Evolutionary conservation across 2,888 invertebrate species (phyloP), one percentile per base, ranked within the genome.

Genomic region (Ichneumoninae sp.): DNA sequence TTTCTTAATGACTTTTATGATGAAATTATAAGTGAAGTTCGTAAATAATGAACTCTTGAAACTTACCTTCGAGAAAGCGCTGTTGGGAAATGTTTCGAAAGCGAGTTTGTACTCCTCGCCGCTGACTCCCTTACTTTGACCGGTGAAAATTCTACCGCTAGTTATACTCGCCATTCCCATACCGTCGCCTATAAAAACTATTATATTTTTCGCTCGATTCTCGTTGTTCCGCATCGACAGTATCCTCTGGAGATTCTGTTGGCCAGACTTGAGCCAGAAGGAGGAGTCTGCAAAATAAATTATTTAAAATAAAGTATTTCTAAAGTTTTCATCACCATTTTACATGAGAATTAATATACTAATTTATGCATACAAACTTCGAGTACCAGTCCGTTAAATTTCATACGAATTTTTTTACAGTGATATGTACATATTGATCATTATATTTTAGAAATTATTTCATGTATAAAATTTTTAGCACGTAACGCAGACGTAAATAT

Each of bases 111-210:
- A 94, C 88, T 96, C 96, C 89, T 96, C 96, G 5, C 96, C 96
- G 0, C 93, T 88, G 3, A 91, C 89, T 33, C 95, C 95, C 72
- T 91, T 90, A 60, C 89, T 85, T 87, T 95, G 95, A 19, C 96
- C 96, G 88, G 95, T 95, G 88, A 94, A 95, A 86, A 96, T 96
- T 85, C 96, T 93, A 0, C 95, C 96, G 1, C 96, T 95, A 1
- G 96, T 95, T 79, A 96, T 94, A 0, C 96, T 95, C 3, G 96
- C 94, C 76, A 96, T 85, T 4, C 96, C 96, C 96, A 96, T 96
- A 3, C 96, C 96, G 90, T 96, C 96, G 0, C 96, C 96, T 65
- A 96, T 92, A 88, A 96, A 96, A 13, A 96, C 90, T 72, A 96
- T 95, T 30, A 96, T 94, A 89, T 96, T 96, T 90, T 95, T 95